These are phyloP conservation scores for Aelia acuminata DNA, from an alignment of 2,888 invertebrate genomes.

Conservation along the genomic window DNA sequence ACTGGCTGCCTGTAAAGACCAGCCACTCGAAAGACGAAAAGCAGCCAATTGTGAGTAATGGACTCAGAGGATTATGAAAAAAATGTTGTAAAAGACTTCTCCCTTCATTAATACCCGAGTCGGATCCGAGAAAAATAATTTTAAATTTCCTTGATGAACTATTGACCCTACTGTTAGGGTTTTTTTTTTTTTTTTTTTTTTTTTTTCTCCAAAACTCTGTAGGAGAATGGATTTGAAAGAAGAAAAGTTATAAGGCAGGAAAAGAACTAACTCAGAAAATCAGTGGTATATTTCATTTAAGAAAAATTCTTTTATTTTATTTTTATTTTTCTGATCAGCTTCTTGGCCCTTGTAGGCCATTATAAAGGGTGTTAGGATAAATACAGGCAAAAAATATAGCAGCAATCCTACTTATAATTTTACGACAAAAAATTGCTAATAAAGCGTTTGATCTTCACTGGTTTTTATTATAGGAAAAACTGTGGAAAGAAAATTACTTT, in stretches of 20 bases:
- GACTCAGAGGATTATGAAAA: constrained; percentile 25
- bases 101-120: constrained; percentile 4
- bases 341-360: no score
- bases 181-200: neutral
- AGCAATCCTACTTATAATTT: no score
- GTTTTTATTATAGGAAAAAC: no score
- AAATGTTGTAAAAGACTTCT: constrained; percentile 16
- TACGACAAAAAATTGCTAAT: no score
- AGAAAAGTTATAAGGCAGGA: neutral
- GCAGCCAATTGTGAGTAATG: constrained; percentile 9
- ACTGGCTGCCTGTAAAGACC: neutral
- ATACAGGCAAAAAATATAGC: no score
- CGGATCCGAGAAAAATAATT: neutral
- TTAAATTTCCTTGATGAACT: neutral
- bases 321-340: no score
- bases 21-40: constrained; percentile 17
- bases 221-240: neutral
- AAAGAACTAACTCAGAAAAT: neutral
- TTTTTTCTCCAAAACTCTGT: no score
- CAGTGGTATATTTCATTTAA: neutral
- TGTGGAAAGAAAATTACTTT: no score
- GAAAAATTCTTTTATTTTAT: no score
- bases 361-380: no score
- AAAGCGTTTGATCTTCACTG: no score
- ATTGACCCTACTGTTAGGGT: neutral